Conservation (phyloP, 2,113 vertebrate genomes). For the Alexandromys fortis region DNA sequence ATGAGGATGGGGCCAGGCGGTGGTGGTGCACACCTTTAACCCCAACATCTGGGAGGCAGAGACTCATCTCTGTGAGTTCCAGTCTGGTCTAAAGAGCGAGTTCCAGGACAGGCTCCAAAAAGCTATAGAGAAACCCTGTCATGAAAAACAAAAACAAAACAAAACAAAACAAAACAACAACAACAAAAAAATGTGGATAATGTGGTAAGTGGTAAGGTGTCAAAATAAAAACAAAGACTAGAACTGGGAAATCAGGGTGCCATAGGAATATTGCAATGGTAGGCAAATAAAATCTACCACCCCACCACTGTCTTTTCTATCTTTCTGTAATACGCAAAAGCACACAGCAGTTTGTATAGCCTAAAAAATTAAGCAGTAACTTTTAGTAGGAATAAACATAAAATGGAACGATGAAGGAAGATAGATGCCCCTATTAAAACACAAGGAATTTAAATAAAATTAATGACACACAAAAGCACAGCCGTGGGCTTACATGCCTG, state of each 20-base stretch:
- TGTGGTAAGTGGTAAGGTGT: background rate
- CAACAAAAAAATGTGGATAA: too few relatives aligned
- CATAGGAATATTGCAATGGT: background rate
- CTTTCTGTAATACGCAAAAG: background rate
- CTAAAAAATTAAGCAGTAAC: constrained; percentile 24
- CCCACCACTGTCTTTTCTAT: background rate
- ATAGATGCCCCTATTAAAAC: constrained; percentile 14
- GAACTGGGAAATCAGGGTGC: background rate
- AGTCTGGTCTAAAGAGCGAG: too few relatives aligned
- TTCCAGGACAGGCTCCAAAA: too few relatives aligned
- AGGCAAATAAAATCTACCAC: background rate
- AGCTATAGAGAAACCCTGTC: too few relatives aligned
- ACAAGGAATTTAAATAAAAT: constrained; percentile 14
- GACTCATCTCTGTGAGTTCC: too few relatives aligned
- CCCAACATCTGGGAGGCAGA: too few relatives aligned
- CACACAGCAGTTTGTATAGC: background rate
- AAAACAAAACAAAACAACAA: too few relatives aligned
- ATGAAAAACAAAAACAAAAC: too few relatives aligned
- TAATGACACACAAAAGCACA: background rate
- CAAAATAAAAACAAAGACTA: background rate
- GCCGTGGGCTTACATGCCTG: background rate
- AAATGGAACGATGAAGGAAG: constrained; percentile 10
- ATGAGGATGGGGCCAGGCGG: background rate
- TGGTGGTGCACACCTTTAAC: too few relatives aligned
- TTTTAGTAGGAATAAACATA: background rate